Evolutionary conservation across 2,113 vertebrate species (phyloP).

Genomic region (Cheilinus undulatus): DNA sequence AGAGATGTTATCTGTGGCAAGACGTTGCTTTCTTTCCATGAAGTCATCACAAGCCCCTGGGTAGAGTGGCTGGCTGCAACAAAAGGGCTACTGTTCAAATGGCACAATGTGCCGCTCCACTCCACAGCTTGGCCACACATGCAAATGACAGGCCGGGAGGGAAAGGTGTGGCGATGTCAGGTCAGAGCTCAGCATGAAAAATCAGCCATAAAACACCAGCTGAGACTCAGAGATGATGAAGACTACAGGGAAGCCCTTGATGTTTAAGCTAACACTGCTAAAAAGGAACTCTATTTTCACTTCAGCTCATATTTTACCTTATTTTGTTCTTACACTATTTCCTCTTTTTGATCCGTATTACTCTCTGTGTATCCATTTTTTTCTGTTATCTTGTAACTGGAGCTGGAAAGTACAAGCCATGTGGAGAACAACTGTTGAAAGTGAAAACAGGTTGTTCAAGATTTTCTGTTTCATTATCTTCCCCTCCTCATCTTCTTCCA

Average conservation of each 20-base stretch:
- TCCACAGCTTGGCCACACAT: conserved; percentile 71
- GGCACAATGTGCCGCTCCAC: conserved; percentile 69
- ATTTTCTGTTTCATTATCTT: conserved; percentile 60
- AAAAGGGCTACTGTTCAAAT: conserved; percentile 74
- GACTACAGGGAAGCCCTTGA: background rate
- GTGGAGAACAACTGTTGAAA: conserved; percentile 57
- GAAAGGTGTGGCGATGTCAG: conserved; percentile 59
- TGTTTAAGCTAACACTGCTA: background rate
- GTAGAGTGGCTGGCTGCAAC: conserved; percentile 63
- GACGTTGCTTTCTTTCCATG: conserved; percentile 86
- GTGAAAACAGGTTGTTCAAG: conserved; percentile 81
- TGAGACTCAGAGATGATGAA: background rate
- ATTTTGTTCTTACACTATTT: background rate
- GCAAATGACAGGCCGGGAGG: conserved; percentile 70
- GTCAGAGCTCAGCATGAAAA: background rate
- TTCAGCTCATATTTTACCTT: background rate
- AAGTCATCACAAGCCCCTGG: conserved; percentile 79
- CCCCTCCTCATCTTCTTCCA: conserved; percentile 29
- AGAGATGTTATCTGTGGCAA: conserved; percentile 82
- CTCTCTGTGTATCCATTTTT: background rate
- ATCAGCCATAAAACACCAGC: conserved; percentile 15
- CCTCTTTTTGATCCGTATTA: background rate
- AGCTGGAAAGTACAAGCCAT: conserved; percentile 38
- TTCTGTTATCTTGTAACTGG: conserved; percentile 22
- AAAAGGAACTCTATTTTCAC: background rate